phyloP scores from a whole-genome alignment of 1,140 invertebrate species.

The Telenomus remus region DNA sequence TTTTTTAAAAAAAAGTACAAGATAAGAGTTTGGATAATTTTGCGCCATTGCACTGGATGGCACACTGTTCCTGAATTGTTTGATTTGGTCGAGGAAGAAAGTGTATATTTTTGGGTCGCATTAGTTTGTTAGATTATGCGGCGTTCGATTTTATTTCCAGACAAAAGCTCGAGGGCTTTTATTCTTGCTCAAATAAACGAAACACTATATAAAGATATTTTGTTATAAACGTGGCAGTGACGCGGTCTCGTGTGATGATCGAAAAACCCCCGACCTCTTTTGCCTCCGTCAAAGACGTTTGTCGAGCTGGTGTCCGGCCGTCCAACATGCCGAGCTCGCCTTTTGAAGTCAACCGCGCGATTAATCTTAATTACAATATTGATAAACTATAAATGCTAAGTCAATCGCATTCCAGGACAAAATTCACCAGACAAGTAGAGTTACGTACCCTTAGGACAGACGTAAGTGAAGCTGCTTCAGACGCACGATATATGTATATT shows the following conservation, averaged over 20 bases:
- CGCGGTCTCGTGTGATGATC: constrained; percentile 4
- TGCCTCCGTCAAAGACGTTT: constrained; percentile 21
- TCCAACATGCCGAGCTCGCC: constrained; percentile 15
- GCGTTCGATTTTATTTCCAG: constrained; percentile 24
- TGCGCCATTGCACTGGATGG: too few relatives aligned
- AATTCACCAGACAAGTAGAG: constrained; percentile 33
- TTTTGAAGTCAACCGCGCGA: constrained; percentile 16
- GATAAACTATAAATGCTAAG: constrained; percentile 7
- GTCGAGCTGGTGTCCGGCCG: constrained; percentile 39
- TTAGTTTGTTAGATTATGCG: constrained; percentile 31
- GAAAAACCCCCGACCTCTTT: neutral
- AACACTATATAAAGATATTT: constrained; percentile 44
- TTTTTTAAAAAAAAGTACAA: too few relatives aligned
- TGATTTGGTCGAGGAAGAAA: constrained; percentile 22
- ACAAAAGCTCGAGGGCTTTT: constrained; percentile 46
- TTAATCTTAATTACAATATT: neutral
- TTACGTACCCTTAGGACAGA: neutral
- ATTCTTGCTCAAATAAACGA: constrained; percentile 55
- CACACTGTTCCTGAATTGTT: neutral
- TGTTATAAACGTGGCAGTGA: constrained; percentile 27
- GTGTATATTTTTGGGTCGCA: constrained; percentile 29
- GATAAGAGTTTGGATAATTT: neutral
- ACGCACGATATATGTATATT: neutral
- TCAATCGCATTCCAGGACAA: constrained; percentile 36
- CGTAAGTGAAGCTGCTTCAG: too few relatives aligned